Evolutionary conservation across 1,140 invertebrate genomes (phyloP).

Genomic region (Parapsyche elsis): DNA sequence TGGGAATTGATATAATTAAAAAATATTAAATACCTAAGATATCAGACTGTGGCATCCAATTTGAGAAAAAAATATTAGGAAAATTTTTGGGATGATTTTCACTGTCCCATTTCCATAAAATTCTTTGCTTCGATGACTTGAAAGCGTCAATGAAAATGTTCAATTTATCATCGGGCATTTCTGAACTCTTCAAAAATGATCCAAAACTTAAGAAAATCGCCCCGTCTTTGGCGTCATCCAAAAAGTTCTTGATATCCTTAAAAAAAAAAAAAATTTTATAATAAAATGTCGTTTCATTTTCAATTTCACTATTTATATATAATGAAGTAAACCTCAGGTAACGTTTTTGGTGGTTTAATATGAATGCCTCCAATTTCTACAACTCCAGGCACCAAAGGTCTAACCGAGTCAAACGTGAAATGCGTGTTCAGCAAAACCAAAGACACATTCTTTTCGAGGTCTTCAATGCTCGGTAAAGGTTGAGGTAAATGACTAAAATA

Average conservation of each 20-base stretch:
- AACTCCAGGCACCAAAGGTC: conserved; percentile 65
- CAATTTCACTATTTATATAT: not conserved
- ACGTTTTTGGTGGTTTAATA: conserved; percentile 59
- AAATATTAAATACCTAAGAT: conserved; percentile 69
- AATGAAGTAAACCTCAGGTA: conserved; percentile 57
- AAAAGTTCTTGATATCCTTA: conserved; percentile 68
- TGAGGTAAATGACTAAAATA: conserved; percentile 55
- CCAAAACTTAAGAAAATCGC: conserved; percentile 74
- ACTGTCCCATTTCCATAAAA: conserved; percentile 77
- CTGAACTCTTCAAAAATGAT: conserved; percentile 62
- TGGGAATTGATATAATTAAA: no score
- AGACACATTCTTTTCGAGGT: conserved; percentile 61
- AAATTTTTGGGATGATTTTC: conserved; percentile 64
- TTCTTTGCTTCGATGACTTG: conserved; percentile 67
- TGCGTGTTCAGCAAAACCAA: conserved; percentile 58
- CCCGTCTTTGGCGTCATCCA: conserved; percentile 69
- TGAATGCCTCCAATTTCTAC: conserved; percentile 68
- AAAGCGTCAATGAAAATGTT: conserved; percentile 67
- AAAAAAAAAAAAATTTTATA: not conserved
- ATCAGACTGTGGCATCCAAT: conserved; percentile 79
- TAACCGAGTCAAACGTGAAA: conserved; percentile 60
- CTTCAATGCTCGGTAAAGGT: conserved; percentile 58
- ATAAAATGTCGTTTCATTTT: not conserved
- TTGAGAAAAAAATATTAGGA: conserved; percentile 71
- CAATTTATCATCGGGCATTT: conserved; percentile 67